A percentile compares a stretch with the other conserved stretches of the same genome.
Conservation (phyloP, 2,113 vertebrate genomes). For the Oreochromis spilurus region DNA sequence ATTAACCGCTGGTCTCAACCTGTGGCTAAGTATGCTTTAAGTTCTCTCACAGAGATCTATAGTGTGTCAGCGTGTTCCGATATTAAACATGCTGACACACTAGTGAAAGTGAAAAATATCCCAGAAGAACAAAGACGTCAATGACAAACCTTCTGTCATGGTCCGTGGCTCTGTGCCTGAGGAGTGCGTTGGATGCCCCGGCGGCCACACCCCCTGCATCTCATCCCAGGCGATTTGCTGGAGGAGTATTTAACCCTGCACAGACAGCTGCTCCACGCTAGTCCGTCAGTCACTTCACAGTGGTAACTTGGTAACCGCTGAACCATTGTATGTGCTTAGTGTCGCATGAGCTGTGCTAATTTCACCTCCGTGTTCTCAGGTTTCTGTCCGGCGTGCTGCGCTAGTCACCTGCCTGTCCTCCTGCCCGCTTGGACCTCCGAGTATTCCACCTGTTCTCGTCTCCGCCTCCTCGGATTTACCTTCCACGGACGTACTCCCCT, state of each 20-base stretch:
- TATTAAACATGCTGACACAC: background rate
- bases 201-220: background rate
- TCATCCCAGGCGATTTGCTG: background rate
- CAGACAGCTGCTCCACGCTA: background rate
- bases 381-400: background rate
- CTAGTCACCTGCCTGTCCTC: background rate
- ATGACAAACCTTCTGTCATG: background rate
- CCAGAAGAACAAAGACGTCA: background rate
- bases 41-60: slow-evolving; percentile 8
- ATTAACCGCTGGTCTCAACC: background rate
- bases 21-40: background rate
- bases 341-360: background rate
- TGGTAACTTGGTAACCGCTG: background rate
- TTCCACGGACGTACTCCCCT: background rate
- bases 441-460: background rate
- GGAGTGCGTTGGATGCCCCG: background rate
- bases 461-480: background rate
- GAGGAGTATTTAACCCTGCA: background rate
- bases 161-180: background rate
- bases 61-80: background rate
- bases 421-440: background rate
- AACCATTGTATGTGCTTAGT: background rate
- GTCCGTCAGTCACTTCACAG: background rate
- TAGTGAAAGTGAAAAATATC: background rate
- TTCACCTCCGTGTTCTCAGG: background rate